Evolutionary conservation across 2,113 vertebrate genomes (phyloP).

Genomic region (Saccopteryx bilineata): DNA sequence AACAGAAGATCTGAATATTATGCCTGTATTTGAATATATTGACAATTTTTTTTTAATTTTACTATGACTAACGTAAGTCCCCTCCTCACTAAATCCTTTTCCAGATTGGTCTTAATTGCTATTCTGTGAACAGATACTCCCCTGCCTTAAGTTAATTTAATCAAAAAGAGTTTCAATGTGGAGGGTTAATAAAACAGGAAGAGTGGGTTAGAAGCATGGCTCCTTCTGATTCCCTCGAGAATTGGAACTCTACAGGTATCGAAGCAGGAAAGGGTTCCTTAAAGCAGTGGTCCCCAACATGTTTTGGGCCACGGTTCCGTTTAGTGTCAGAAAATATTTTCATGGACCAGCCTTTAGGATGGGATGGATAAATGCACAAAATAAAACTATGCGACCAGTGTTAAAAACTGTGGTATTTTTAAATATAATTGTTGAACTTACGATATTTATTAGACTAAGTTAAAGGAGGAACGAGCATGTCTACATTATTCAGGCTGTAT

Average conservation of each 20-base stretch:
- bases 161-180: background rate
- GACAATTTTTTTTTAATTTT: background rate
- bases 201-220: background rate
- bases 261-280: background rate
- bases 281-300: too few relatives aligned
- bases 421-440: too few relatives aligned
- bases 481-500: too few relatives aligned
- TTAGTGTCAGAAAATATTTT: too few relatives aligned
- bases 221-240: background rate
- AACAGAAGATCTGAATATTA: constrained; percentile 41
- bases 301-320: too few relatives aligned
- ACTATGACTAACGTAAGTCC: background rate
- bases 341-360: too few relatives aligned
- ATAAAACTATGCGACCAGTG: too few relatives aligned
- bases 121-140: constrained; percentile 9
- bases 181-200: background rate
- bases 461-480: too few relatives aligned
- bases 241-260: background rate
- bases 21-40: background rate
- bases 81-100: constrained; percentile 33
- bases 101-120: background rate
- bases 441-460: too few relatives aligned
- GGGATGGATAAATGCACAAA: too few relatives aligned
- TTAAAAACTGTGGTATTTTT: too few relatives aligned
- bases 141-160: constrained; percentile 1